Base-by-base conservation (phyloP, 2,113 vertebrate genomes). In the Megaleporinus macrocephalus region DNA sequence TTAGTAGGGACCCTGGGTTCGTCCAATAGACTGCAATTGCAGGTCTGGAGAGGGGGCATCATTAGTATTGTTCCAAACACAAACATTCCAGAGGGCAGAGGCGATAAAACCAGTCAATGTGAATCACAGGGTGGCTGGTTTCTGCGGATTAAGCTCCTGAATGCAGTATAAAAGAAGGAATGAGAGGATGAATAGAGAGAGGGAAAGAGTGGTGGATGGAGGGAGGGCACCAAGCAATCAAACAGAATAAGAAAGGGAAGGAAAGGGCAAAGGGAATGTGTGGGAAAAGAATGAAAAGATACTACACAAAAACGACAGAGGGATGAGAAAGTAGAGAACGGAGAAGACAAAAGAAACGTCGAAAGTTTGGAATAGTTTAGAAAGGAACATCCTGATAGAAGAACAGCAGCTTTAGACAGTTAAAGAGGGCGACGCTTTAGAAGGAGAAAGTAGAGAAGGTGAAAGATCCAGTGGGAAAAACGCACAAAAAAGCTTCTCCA, bases 111-210 rank as follows among this genome's bases (percentile, higher is more conserved):
- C 57, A 51, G 51, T 75, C 72, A 83, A 66, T 66, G 59, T 80
- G 80, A 79, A 75, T 79, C 76, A 59, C 44, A 72, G 66, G 68
- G 76, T 72, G 66, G 68, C 14, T 76, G 49, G 76, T 79, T 65
- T 80, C 49, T 78, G 57, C 33, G 78, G 57, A 80, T 76, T 71
- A 74, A 66, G 77, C 57, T 15, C 51, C 57, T 51, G 76, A 85
- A 71, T 78, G 79, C n/a, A 15, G 22, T 24, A 75, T 79, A 57
- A 9, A 77, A 91, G 90, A 93, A 85, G 80, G 4, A 26, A 82
- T n/a, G 84, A 78, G 44, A 77, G 57, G 61, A 49, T 79, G 20
- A 65, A 78, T 59, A 20, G 61, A 20, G 22, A 59, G 49, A 30
- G 65, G 66, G 66, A 83, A 72, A 85, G 51, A 78, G 61, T 53